Evolutionary conservation across 1,140 invertebrate genomes (phyloP).

Genomic region (Ladona fulva): DNA sequence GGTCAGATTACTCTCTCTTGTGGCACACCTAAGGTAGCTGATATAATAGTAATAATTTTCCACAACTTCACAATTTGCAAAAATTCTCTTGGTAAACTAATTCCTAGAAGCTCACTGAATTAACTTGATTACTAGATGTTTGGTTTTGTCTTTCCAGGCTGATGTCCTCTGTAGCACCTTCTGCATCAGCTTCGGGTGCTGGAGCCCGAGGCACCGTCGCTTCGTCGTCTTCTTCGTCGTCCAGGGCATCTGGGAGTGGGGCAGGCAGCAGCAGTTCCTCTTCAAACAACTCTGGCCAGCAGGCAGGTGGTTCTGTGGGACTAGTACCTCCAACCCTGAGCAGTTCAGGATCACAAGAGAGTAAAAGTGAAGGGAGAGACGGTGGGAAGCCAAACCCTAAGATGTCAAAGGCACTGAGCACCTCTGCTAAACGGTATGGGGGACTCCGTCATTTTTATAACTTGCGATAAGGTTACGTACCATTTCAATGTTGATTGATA

Average conservation of each 20-base stretch:
- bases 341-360: not conserved
- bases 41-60: no score
- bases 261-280: not conserved
- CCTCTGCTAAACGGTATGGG: constrained; percentile 71
- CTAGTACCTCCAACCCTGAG: not conserved
- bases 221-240: not conserved
- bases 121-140: no score
- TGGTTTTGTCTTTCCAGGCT: not conserved
- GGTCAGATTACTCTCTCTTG: no score
- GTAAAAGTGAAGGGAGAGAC: not conserved
- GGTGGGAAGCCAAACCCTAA: constrained; percentile 54
- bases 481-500: no score
- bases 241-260: not conserved
- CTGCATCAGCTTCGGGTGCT: not conserved
- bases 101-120: no score
- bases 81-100: no score
- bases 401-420: constrained; percentile 89
- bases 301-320: not conserved
- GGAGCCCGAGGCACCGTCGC: not conserved
- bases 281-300: not conserved
- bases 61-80: no score
- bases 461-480: no score
- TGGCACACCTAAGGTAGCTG: no score
- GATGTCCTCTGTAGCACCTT: not conserved
- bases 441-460: no score